Evolutionary conservation across 1,140 invertebrate species (phyloP).

Genomic region (Monomorium pharaonis): DNA sequence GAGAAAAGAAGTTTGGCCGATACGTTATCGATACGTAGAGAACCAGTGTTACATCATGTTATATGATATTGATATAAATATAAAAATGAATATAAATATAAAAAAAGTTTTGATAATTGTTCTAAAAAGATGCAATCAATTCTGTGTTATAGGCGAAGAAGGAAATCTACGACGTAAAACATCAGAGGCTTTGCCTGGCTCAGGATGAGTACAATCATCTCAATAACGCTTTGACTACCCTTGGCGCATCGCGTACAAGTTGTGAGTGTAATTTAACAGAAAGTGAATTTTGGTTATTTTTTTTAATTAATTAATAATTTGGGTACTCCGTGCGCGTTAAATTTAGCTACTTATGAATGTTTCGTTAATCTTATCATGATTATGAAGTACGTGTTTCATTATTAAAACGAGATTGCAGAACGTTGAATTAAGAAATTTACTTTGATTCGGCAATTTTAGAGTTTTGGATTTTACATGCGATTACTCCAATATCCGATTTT

Average conservation of each 20-base stretch:
- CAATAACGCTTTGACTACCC: conserved; percentile 93
- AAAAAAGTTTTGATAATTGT: not conserved
- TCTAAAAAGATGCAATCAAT: not conserved
- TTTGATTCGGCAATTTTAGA: not conserved
- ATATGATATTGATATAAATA: not conserved
- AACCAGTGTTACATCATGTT: not conserved
- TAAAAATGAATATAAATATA: no score
- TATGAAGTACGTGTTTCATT: not conserved
- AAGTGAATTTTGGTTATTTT: not conserved
- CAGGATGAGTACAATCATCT: conserved; percentile 98
- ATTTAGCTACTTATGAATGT: not conserved
- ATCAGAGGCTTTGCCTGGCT: conserved; percentile 95
- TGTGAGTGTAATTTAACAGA: conserved; percentile 88
- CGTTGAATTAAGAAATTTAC: not conserved
- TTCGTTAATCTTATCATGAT: not conserved
- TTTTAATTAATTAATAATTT: not conserved
- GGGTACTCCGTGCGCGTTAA: not conserved
- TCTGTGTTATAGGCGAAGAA: conserved; percentile 94
- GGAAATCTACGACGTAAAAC: conserved; percentile 98
- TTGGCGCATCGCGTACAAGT: conserved; percentile 93
- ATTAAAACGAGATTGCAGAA: not conserved
- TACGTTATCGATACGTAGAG: not conserved
- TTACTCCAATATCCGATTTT: not conserved
- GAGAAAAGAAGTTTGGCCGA: not conserved
- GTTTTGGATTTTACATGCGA: not conserved